Base-by-base conservation (phyloP, 2,888 invertebrate genomes). In the Patella pellucida region DNA sequence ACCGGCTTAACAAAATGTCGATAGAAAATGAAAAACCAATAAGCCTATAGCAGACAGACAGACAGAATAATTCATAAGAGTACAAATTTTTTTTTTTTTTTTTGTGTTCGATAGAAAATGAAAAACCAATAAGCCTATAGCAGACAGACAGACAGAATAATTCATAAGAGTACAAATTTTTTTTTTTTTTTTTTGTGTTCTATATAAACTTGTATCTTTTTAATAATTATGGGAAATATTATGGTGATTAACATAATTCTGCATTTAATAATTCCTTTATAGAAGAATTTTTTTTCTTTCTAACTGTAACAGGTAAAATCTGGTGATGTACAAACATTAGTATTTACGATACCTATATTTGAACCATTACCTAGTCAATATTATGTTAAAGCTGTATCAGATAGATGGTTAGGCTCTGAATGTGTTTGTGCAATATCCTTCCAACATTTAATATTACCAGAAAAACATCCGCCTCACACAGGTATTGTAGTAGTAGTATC, bases 261-360 rank as follows among this genome's bases (percentile, higher is more conserved):
- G 19, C 3, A 27, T 19, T n/a, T 73, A 23, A 31, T 68, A 19
- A 71, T 71, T 19, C 71, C 70, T 27, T 56, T 7, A 27, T 52
- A 14, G n/a, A 41, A 56, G 9, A 19, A 52, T 73, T 1, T 72
- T 41, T 69, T 68, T 41, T n/a, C n/a, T 41, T 41, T 3, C 41
- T 41, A 41, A 41, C 41, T 41, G 7, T 90, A 92, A 74, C 87
- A 95, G 94, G 96, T 96, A 0, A 92, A 94, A 67, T 93, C 93
- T 1, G 93, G 93, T 16, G 95, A 96, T 85, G 93, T 94, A 0
- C 96, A 97, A 89, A 95, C 95, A 85, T 92, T 99, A 41, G 94
- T 97, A 0, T 97, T 99, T 92, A 99, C 98, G 0, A 97, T 99
- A 86, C 99, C 99, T 0, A 93, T 99, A 72, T 94, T 94, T 67